Evolutionary conservation across 2,113 vertebrate genomes (phyloP), one percentile per base, ranked within the genome.

Genomic region (Nettapus auritus): DNA sequence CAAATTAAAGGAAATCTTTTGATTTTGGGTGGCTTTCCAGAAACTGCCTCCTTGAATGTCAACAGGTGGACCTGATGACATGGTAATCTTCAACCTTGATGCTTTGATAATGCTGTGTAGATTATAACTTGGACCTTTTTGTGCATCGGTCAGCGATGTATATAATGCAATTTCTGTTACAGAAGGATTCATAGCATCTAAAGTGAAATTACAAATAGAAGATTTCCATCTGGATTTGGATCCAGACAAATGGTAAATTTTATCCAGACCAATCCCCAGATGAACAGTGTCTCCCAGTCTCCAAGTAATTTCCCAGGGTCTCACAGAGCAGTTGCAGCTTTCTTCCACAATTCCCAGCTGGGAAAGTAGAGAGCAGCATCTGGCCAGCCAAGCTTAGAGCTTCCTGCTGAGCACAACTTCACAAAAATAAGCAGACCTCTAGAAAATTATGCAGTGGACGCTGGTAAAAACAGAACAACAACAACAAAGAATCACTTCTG

Each of bases 191-290:
- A 11, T 76, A 64, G 11, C 59, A 64, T 46, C 42, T 86, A 59
- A 88, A 78, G 42, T 46, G 87, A 87, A 91, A 83, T 75, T 71
- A 22, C 26, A 66, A 71, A 28, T 55, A 6, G 4, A 62, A 88
- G 8, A 40, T 91, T 94, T 84, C 81, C 66, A 68, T 92, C 33
- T 90, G 88, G 33, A 44, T 91, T 89, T 89, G 34, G 29, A 64
- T 89, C 29, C 66, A 89, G 57, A 48, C 33, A 46, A 60, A 42
- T 42, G 78, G 69, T 75, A 38, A 75, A 76, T 91, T 89, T 89
- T 82, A 76, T 85, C 76, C 77, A 82, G 77, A 68, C 7, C 29
- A n/a, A 1, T 90, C 93, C 52, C 42, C 38, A 70, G 71, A 31
- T 36, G 81, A 81, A 11, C 2, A 1, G 9, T 77, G 55, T 73